Conservation (phyloP, 2,113 vertebrate genomes). For the Pseudorasbora parva region DNA sequence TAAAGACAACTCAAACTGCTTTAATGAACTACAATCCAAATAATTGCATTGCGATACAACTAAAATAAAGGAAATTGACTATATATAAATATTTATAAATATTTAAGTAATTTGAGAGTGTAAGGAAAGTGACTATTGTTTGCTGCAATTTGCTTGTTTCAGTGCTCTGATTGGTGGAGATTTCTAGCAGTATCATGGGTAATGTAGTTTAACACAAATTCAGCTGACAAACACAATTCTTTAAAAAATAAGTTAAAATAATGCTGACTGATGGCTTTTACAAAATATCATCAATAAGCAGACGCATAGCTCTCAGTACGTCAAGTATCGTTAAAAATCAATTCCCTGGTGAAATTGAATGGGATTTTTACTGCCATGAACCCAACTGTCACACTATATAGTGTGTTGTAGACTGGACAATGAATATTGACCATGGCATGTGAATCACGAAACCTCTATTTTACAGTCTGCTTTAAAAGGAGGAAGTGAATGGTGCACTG, state of each 20-base stretch:
- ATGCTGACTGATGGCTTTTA: neutral
- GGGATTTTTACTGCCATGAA: neutral
- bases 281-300: neutral
- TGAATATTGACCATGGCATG: neutral
- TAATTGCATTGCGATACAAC: neutral
- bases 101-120: too few species aligned
- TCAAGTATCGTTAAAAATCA: neutral
- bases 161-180: neutral
- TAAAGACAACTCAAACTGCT: neutral
- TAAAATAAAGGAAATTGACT: too few species aligned
- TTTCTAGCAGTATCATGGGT: neutral
- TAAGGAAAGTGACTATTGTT: too few species aligned
- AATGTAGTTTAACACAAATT: neutral
- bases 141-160: neutral
- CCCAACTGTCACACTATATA: neutral
- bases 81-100: too few species aligned
- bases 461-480: conserved; percentile 1
- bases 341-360: neutral
- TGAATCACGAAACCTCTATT: neutral
- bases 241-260: neutral
- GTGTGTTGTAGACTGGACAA: neutral
- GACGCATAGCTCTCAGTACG: neutral
- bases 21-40: neutral
- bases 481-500: too few species aligned
- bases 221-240: neutral